These are phyloP conservation scores for Antennarius striatus DNA, from an alignment of 2,113 vertebrate species.

Conservation along the genomic window DNA sequence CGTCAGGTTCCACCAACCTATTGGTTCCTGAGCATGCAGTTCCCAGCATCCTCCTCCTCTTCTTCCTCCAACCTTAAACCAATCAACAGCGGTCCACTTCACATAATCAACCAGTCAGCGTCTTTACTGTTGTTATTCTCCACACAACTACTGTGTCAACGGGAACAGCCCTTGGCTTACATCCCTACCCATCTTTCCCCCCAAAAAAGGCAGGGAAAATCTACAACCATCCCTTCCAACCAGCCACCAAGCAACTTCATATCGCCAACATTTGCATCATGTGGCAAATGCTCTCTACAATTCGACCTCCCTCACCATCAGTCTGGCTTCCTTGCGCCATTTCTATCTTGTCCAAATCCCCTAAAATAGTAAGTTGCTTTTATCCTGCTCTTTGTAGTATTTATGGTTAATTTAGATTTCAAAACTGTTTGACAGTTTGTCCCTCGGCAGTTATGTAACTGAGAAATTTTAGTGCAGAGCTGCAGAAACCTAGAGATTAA, in stretches of 20 bases:
- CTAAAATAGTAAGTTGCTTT: constrained; percentile 98
- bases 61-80: constrained; percentile 94
- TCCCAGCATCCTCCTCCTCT: constrained; percentile 92
- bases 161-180: constrained; percentile 98
- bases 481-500: constrained; percentile 47
- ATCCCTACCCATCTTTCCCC: constrained; percentile 84
- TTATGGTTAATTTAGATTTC: constrained; percentile 79
- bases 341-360: constrained; percentile 99
- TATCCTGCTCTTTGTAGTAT: constrained; percentile 94
- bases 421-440: constrained; percentile 87
- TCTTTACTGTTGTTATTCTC: constrained; percentile 93
- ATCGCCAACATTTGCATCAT: constrained; percentile 90
- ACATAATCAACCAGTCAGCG: constrained; percentile 95
- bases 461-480: constrained; percentile 42
- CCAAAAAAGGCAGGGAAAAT: constrained; percentile 92
- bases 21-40: constrained; percentile 99
- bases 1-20: constrained; percentile 97
- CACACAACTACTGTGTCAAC: constrained; percentile 91
- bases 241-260: constrained; percentile 94
- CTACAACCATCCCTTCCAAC: constrained; percentile 84
- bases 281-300: constrained; percentile 99
- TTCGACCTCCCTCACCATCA: constrained; percentile 98
- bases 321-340: constrained; percentile 98
- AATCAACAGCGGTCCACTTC: constrained; percentile 94
- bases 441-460: constrained; percentile 50